phyloP scores from a whole-genome alignment of 1,140 invertebrate genomes.

The Apis dorsata region DNA sequence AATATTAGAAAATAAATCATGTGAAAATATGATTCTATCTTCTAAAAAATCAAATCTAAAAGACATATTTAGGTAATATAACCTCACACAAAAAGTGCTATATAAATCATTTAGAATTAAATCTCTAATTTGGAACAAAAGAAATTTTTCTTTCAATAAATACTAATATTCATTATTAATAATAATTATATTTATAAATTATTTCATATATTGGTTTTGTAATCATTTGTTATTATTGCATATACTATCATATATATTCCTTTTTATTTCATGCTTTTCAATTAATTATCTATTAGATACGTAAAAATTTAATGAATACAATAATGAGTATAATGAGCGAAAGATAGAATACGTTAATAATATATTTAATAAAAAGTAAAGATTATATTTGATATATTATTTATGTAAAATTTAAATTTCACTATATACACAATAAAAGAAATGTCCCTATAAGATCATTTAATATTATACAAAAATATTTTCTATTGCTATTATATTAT shows the following conservation, averaged over 20 bases:
- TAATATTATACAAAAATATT: neutral
- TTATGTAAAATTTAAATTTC: neutral
- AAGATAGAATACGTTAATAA: neutral
- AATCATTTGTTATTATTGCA: neutral
- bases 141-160: neutral
- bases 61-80: slow-evolving; percentile 23
- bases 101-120: neutral
- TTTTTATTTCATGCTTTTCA: neutral
- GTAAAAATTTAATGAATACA: neutral
- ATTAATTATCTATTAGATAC: neutral
- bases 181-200: neutral
- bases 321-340: neutral
- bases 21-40: neutral
- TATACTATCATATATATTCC: neutral
- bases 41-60: neutral
- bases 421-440: neutral
- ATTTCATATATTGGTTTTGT: neutral
- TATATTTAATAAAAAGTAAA: neutral
- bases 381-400: neutral
- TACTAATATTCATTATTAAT: neutral
- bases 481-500: neutral
- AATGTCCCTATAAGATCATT: neutral
- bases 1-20: neutral
- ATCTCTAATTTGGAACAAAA: neutral
- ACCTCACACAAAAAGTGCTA: slow-evolving; percentile 30